Conservation (phyloP, 2,113 vertebrate genomes). For the Alectura lathami region DNA sequence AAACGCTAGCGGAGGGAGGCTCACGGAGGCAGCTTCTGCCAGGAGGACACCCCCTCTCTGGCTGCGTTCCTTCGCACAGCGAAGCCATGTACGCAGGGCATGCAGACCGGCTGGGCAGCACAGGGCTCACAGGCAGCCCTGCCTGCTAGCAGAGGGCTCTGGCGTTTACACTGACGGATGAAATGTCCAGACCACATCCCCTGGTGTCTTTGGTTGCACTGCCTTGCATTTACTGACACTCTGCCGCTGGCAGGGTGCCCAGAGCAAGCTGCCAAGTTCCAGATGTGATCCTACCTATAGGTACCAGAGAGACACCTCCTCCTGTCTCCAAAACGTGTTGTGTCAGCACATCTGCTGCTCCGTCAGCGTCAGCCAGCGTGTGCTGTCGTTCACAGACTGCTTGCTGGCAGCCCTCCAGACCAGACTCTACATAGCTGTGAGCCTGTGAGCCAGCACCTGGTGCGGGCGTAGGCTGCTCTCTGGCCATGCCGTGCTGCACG, state of each 20-base stretch:
- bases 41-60: neutral
- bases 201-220: rapidly evolving
- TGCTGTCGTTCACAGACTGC: rapidly evolving
- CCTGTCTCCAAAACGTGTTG: neutral
- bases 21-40: neutral
- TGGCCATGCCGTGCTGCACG: rapidly evolving
- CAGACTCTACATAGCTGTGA: neutral
- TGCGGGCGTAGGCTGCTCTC: neutral
- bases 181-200: rapidly evolving
- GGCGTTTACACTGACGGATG: rapidly evolving
- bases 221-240: neutral
- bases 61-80: rapidly evolving
- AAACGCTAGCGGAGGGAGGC: neutral
- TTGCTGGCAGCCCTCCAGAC: neutral
- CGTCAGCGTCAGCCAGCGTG: neutral
- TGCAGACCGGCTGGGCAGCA: neutral
- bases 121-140: too few relatives aligned
- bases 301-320: neutral
- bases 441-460: neutral
- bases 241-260: rapidly evolving
- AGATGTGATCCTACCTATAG: neutral
- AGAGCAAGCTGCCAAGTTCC: neutral
- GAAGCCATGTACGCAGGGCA: neutral
- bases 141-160: neutral
- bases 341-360: neutral